phyloP scores from a whole-genome alignment of 1,140 invertebrate species.

The Dreissena polymorpha region DNA sequence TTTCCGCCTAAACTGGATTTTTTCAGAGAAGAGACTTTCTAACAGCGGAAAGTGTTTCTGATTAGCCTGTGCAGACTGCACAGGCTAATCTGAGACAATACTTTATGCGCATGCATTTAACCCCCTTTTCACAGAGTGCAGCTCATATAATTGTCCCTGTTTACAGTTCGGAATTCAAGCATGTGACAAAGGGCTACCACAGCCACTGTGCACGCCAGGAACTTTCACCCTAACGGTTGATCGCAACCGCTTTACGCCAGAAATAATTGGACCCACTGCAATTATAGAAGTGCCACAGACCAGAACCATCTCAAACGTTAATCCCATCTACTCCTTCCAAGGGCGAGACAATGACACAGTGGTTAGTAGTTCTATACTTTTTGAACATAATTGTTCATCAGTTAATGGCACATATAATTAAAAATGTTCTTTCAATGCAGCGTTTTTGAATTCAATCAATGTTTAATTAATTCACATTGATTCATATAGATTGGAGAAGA shows the following conservation, averaged over 20 bases:
- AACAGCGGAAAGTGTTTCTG: too few relatives aligned
- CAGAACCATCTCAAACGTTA: not conserved
- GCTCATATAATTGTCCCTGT: too few relatives aligned
- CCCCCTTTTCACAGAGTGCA: too few relatives aligned
- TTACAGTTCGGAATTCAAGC: conserved; percentile 40
- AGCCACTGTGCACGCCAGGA: not conserved
- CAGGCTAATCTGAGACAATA: too few relatives aligned
- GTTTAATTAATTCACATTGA: not conserved
- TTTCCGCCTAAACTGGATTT: too few relatives aligned
- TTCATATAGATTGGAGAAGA: not conserved
- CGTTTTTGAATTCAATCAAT: not conserved
- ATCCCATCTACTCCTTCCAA: conserved; percentile 3
- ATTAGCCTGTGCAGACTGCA: too few relatives aligned
- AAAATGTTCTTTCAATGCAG: not conserved
- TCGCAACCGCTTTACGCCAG: conserved; percentile 48
- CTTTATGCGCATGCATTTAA: too few relatives aligned
- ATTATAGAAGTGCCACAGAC: conserved; percentile 1
- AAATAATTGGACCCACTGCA: conserved; percentile 36
- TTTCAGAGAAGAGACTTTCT: too few relatives aligned
- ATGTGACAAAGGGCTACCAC: conserved; percentile 20
- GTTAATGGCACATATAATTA: not conserved
- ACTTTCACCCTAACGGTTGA: conserved; percentile 9
- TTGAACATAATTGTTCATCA: not conserved
- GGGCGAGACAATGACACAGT: conserved; percentile 43
- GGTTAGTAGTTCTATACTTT: conserved; percentile 21